Conservation (phyloP, 1,140 invertebrate species). For the Ips typographus region DNA sequence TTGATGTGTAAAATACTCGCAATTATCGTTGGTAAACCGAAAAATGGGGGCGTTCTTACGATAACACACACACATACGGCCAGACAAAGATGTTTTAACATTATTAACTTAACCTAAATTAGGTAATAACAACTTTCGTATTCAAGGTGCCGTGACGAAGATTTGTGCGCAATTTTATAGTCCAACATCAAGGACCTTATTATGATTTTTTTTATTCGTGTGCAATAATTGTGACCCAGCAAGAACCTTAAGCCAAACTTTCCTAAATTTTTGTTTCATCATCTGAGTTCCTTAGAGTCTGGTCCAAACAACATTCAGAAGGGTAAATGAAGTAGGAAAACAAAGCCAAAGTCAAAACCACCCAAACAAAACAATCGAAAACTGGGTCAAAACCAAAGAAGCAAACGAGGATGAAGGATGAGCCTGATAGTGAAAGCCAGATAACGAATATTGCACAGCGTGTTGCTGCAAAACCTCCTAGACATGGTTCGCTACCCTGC, state of each 20-base stretch:
- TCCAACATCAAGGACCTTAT: too few species aligned
- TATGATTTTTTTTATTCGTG: too few species aligned
- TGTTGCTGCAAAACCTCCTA: slow-evolving; percentile 36
- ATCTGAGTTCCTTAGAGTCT: too few species aligned
- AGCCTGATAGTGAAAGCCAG: slow-evolving; percentile 47
- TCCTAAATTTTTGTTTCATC: too few species aligned
- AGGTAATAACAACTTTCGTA: slow-evolving; percentile 34
- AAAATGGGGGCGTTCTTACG: slow-evolving; percentile 26
- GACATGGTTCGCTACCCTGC: slow-evolving; percentile 43
- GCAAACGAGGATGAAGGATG: slow-evolving; percentile 39
- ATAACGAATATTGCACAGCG: slow-evolving; percentile 41
- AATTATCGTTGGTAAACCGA: slow-evolving; percentile 31
- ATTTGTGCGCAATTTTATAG: slow-evolving; percentile 20
- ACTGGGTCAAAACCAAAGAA: slow-evolving; percentile 32
- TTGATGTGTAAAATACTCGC: slow-evolving; percentile 31
- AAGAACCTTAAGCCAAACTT: too few species aligned
- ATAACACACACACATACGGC: slow-evolving; percentile 22
- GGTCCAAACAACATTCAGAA: too few species aligned
- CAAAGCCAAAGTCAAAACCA: neutral
- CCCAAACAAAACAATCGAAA: slow-evolving; percentile 26
- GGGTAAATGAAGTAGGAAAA: neutral
- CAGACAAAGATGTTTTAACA: slow-evolving; percentile 32
- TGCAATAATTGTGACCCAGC: too few species aligned
- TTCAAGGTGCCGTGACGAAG: slow-evolving; percentile 29
- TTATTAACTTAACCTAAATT: slow-evolving; percentile 37